These are phyloP conservation scores for Ectemnius cavifrons DNA, from an alignment of 2,888 invertebrate genomes.

Conservation along the genomic window DNA sequence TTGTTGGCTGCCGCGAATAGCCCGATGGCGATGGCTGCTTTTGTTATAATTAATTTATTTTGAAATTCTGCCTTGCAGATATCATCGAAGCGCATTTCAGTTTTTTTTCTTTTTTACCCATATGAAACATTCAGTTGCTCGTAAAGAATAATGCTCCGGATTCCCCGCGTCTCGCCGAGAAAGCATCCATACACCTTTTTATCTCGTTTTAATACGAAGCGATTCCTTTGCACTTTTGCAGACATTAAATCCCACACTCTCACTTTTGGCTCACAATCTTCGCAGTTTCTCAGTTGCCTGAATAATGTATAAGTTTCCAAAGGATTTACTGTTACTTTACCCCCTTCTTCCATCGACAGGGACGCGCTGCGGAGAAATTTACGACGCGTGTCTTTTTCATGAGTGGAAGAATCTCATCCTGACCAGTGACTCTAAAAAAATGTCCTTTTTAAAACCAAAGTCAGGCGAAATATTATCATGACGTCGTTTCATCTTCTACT, in stretches of 20 bases:
- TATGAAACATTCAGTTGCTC: no score
- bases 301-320: constrained; percentile 43
- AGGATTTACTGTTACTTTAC: constrained; percentile 28
- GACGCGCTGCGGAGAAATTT: constrained; percentile 16
- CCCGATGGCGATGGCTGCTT: no score
- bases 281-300: constrained; percentile 20
- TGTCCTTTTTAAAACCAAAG: neutral
- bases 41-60: no score
- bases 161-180: neutral
- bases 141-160: neutral
- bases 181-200: neutral
- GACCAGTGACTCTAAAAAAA: no score
- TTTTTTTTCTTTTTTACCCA: no score
- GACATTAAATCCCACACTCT: neutral
- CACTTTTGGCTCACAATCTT: constrained; percentile 1
- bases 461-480: neutral
- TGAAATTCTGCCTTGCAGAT: no score
- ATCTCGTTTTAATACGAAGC: neutral
- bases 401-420: constrained; percentile 1
- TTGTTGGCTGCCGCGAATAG: no score
- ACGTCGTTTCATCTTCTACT: neutral
- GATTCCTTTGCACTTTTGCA: neutral
- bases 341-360: neutral
- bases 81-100: no score
- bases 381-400: constrained; percentile 11